These are phyloP conservation scores for Philonicus albiceps DNA, from an alignment of 2,888 invertebrate genomes.

Conservation along the genomic window DNA sequence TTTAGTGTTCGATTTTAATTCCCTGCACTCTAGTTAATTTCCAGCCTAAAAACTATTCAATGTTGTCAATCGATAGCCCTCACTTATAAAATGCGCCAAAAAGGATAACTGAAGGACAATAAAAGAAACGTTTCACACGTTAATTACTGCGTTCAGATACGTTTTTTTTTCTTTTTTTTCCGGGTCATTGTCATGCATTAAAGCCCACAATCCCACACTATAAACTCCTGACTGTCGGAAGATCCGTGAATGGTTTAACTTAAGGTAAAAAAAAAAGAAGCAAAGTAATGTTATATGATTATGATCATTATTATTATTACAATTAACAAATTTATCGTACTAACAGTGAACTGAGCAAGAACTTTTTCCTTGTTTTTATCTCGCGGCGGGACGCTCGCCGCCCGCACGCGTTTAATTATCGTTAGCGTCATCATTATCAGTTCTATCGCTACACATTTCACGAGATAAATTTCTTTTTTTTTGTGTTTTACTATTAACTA, in stretches of 20 bases:
- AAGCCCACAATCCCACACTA: neutral
- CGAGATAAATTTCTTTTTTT: constrained; percentile 13
- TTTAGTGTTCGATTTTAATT: neutral
- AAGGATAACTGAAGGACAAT: constrained; percentile 21
- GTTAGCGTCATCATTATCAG: neutral
- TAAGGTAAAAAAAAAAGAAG: neutral
- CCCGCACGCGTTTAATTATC: neutral
- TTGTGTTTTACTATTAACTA: constrained; percentile 18
- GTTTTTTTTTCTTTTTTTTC: too few species aligned
- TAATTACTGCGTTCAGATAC: neutral
- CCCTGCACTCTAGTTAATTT: neutral
- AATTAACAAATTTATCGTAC: constrained; percentile 18
- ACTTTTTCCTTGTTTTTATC: neutral
- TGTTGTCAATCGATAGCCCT: neutral
- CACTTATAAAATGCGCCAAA: neutral
- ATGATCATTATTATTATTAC: neutral
- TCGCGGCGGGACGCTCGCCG: neutral
- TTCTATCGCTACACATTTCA: constrained; percentile 6
- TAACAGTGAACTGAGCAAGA: constrained; percentile 29
- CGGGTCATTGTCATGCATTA: neutral
- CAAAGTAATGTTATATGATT: constrained; percentile 12
- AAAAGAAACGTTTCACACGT: neutral
- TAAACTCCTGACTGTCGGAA: neutral
- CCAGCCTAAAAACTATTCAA: neutral
- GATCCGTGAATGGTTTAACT: constrained; percentile 24